Evolutionary conservation across 2,113 vertebrate genomes (phyloP).

Genomic region (Edolisoma coerulescens): DNA sequence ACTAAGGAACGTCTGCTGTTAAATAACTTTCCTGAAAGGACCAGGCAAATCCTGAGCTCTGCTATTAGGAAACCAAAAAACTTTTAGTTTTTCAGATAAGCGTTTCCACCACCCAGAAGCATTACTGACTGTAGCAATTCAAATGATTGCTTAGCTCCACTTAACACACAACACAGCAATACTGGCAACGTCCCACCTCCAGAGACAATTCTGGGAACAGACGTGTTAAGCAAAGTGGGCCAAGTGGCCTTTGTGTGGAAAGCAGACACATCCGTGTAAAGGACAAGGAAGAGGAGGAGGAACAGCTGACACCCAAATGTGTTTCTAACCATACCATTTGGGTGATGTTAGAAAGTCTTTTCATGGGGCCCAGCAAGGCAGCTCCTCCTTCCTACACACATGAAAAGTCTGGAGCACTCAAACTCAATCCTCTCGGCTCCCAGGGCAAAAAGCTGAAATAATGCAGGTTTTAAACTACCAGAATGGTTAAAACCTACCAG

Average conservation of each 20-base stretch:
- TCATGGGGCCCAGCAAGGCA: background rate
- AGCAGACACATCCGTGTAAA: background rate
- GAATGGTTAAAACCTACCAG: background rate
- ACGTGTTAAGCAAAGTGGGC: background rate
- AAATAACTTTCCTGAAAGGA: background rate
- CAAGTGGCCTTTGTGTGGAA: background rate
- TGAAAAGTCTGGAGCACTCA: background rate
- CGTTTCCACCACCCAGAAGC: background rate
- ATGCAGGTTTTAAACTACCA: background rate
- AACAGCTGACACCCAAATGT: background rate
- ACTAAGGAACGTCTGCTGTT: background rate
- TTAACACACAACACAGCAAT: background rate
- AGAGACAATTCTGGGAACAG: background rate
- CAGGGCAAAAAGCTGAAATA: background rate
- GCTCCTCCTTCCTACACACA: rapidly evolving
- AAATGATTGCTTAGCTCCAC: background rate
- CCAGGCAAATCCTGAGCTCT: background rate
- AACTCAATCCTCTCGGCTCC: background rate
- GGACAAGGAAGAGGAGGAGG: background rate
- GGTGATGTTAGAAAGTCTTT: background rate
- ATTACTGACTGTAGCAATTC: background rate
- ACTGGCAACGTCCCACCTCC: background rate
- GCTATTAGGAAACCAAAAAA: background rate
- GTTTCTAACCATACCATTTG: background rate
- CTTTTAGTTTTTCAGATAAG: background rate